Percentiles rank a stretch among this genome's conserved stretches.
These are phyloP conservation scores for Oceanodroma tethys DNA, from an alignment of 2,113 vertebrate genomes.

Conservation along the genomic window DNA sequence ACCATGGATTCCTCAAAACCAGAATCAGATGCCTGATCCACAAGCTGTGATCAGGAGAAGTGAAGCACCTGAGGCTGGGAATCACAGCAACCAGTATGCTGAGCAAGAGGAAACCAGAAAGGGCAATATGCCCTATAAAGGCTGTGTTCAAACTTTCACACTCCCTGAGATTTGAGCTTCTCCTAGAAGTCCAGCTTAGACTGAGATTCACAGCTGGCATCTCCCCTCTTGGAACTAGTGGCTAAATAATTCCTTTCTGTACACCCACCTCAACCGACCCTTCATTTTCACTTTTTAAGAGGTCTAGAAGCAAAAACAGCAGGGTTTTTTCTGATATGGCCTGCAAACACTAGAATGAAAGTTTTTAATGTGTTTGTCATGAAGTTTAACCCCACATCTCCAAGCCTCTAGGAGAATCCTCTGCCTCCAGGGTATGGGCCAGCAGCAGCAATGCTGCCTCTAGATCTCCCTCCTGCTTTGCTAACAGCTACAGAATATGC, in stretches of 20 bases:
- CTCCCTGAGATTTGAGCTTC: neutral
- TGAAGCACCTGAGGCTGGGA: neutral
- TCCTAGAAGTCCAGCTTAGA: neutral
- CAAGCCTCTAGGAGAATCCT: neutral
- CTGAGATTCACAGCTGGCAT: neutral
- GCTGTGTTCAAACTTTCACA: neutral
- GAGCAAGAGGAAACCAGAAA: neutral
- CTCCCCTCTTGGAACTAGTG: neutral
- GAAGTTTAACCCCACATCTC: neutral
- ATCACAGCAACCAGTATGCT: neutral
- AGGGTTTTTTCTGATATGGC: neutral
- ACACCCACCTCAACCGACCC: neutral
- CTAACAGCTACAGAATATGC: neutral
- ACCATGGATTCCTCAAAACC: neutral
- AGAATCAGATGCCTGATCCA: neutral
- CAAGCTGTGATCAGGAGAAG: neutral
- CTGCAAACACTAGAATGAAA: neutral
- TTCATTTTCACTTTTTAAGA: neutral
- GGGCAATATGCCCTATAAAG: neutral
- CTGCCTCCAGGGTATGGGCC: neutral
- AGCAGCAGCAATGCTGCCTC: neutral
- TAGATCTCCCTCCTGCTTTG: neutral
- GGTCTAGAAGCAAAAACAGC: neutral
- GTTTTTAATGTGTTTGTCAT: neutral
- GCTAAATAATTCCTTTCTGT: neutral